A percentile compares a stretch with the other conserved stretches of the same genome.
Conservation (phyloP, 2,113 vertebrate genomes). For the Ictalurus furcatus region DNA sequence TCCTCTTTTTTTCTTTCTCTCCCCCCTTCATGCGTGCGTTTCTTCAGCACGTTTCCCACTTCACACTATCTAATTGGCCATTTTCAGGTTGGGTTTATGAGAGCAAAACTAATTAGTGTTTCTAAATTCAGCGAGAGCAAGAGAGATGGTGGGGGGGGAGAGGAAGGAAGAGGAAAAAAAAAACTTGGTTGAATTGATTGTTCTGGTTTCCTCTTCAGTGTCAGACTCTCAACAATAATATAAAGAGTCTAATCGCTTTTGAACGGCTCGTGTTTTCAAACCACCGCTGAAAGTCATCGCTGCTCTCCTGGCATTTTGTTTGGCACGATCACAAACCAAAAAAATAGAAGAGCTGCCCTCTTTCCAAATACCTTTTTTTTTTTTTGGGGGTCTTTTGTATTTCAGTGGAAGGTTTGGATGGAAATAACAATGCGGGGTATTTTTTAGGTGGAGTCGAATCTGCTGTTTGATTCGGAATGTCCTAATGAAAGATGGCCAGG, state of each 20-base stretch:
- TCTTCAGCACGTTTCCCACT: constrained; percentile 69
- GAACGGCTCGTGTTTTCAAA: constrained; percentile 70
- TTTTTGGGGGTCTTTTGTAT: constrained; percentile 59
- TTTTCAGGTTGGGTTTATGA: constrained; percentile 81
- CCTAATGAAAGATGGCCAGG: constrained; percentile 74
- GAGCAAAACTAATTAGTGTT: constrained; percentile 83
- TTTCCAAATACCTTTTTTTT: constrained; percentile 40
- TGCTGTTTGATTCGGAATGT: constrained; percentile 78
- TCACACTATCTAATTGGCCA: constrained; percentile 79
- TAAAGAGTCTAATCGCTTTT: constrained; percentile 74
- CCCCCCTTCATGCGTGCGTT: constrained; percentile 66
- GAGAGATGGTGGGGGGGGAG: constrained; percentile 31
- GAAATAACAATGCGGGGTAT: constrained; percentile 55
- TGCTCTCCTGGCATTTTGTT: constrained; percentile 71
- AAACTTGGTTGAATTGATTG: constrained; percentile 69
- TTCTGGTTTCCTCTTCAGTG: constrained; percentile 78
- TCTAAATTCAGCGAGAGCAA: constrained; percentile 76
- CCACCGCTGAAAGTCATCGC: constrained; percentile 65
- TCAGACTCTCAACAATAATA: constrained; percentile 72
- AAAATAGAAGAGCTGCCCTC: constrained; percentile 61
- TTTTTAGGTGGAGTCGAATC: constrained; percentile 68
- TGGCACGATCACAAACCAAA: constrained; percentile 57
- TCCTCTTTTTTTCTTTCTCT: background rate
- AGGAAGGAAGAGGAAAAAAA: constrained; percentile 42
- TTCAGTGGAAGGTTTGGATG: constrained; percentile 66